These are phyloP conservation scores for Galerucella pusilla DNA, from an alignment of 2,888 invertebrate species.

Conservation along the genomic window DNA sequence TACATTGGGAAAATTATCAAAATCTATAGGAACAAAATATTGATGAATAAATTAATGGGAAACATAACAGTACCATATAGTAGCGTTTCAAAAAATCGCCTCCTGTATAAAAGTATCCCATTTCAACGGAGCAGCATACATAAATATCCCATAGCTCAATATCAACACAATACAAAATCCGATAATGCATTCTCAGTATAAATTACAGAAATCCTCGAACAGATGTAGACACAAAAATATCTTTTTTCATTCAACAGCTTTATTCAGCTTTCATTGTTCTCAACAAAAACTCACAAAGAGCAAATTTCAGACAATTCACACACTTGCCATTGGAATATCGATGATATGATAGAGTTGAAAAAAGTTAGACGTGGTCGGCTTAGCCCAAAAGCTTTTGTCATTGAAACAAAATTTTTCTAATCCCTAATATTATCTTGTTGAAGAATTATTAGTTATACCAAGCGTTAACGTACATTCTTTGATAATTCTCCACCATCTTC, in stretches of 20 bases:
- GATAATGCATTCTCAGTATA: conserved; percentile 12
- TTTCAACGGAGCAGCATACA: background rate
- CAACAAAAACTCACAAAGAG: conserved; percentile 32
- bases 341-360: conserved; percentile 28
- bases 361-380: background rate
- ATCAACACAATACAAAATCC: background rate
- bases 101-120: background rate
- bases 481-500: no score
- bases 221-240: conserved; percentile 31
- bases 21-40: no score
- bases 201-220: conserved; percentile 18
- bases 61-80: no score
- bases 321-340: conserved; percentile 34
- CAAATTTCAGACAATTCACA: conserved; percentile 38
- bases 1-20: no score
- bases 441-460: no score
- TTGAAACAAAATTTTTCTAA: background rate
- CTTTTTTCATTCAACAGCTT: conserved; percentile 32
- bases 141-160: background rate
- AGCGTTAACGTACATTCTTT: no score
- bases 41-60: no score
- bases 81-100: background rate
- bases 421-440: background rate
- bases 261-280: conserved; percentile 22
- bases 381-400: background rate